A percentile compares a stretch with the other conserved stretches of the same genome.
Evolutionary conservation across 2,797 vertebrate species (phyloP).

Genomic region (Muscicapa striata): DNA sequence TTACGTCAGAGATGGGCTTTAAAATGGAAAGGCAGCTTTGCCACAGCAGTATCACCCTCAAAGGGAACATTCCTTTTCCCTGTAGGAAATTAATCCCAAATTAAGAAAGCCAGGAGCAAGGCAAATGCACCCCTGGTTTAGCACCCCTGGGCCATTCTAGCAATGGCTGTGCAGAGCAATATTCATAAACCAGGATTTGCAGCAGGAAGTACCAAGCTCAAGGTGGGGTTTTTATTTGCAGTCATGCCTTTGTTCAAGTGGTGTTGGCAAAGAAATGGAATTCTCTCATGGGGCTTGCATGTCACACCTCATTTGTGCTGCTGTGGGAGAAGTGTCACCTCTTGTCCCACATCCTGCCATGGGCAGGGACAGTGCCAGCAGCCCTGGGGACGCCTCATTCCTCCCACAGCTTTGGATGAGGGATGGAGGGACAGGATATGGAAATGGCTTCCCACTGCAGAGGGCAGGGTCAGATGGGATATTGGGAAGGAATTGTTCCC

Average conservation of each 20-base stretch:
- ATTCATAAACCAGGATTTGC: neutral
- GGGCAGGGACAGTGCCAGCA: neutral
- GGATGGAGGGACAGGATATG: neutral
- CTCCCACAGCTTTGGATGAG: neutral
- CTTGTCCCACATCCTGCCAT: neutral
- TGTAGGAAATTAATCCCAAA: neutral
- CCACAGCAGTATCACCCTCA: neutral
- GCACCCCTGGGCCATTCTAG: neutral
- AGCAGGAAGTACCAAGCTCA: neutral
- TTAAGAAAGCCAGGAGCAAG: neutral
- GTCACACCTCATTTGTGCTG: neutral
- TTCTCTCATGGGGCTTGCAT: rapidly evolving
- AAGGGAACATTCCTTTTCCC: neutral
- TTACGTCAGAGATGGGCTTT: neutral
- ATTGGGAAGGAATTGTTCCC: too few species aligned
- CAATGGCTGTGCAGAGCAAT: neutral
- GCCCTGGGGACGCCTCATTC: neutral
- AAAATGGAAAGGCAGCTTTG: neutral
- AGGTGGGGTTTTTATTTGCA: neutral
- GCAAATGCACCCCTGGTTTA: neutral
- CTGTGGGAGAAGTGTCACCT: neutral
- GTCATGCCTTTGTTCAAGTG: rapidly evolving
- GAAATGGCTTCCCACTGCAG: too few species aligned
- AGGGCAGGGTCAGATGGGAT: too few species aligned
- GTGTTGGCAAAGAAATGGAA: neutral